Evolutionary conservation across 2,797 vertebrate genomes (phyloP).

Genomic region (Botia kubotai): DNA sequence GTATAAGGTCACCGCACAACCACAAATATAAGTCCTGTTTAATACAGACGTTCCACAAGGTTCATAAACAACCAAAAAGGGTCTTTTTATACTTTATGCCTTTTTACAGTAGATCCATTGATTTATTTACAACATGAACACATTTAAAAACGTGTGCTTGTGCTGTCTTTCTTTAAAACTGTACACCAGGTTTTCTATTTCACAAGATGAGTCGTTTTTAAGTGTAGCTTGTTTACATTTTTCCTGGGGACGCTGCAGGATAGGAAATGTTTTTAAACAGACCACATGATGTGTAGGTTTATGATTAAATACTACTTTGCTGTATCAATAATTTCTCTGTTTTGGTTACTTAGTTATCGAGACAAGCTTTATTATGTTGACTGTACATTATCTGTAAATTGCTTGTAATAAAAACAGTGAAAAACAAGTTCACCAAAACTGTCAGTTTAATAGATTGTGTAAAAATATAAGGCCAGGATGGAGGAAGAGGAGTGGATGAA

Average conservation of each 20-base stretch:
- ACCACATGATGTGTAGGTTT: not conserved
- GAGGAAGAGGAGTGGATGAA: constrained; percentile 42
- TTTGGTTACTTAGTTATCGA: not conserved
- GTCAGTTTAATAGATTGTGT: constrained; percentile 76
- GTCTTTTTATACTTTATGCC: too few species aligned
- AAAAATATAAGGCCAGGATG: constrained; percentile 73
- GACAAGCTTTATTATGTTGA: not conserved
- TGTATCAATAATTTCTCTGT: not conserved
- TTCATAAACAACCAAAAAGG: not conserved
- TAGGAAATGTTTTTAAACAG: not conserved
- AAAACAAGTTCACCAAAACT: constrained; percentile 63
- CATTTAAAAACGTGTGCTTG: not conserved
- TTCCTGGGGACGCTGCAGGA: too few species aligned
- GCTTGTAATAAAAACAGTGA: not conserved
- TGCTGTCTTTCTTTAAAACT: not conserved
- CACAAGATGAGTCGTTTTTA: not conserved
- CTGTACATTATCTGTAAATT: not conserved
- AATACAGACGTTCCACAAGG: not conserved
- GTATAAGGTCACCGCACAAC: not conserved
- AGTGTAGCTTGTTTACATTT: too few species aligned
- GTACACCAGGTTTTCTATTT: not conserved
- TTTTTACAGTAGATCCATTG: not conserved
- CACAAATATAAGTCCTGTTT: not conserved
- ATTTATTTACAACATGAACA: not conserved
- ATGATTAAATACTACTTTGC: not conserved